Conservation (phyloP, 2,888 invertebrate genomes). For the Erebia palarica region DNA sequence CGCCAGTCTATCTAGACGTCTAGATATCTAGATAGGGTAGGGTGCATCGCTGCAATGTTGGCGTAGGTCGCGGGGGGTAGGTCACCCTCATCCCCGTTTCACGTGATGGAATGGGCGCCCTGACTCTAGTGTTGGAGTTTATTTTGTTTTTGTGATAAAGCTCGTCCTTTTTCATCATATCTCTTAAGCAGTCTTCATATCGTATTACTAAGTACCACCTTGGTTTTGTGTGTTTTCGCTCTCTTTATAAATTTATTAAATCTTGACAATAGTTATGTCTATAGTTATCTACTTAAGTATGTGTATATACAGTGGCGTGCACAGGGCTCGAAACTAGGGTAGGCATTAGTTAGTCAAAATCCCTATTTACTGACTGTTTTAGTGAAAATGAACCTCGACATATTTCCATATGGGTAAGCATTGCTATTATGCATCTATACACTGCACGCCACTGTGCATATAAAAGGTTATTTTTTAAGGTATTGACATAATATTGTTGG, state of each 20-base stretch:
- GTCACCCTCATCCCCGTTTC: conserved; percentile 53
- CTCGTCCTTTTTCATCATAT: conserved; percentile 21
- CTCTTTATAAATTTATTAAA: not conserved
- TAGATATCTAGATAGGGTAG: conserved; percentile 54
- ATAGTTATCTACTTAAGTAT: too few species aligned
- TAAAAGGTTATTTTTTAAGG: too few species aligned
- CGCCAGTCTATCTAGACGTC: conserved; percentile 66
- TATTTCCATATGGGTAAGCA: too few species aligned
- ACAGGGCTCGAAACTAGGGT: too few species aligned
- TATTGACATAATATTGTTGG: too few species aligned
- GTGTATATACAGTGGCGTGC: too few species aligned
- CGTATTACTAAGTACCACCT: not conserved
- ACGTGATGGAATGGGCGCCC: conserved; percentile 63
- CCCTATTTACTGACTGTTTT: too few species aligned
- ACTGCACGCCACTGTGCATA: too few species aligned
- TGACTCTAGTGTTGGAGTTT: conserved; percentile 40
- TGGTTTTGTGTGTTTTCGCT: not conserved
- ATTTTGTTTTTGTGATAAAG: conserved; percentile 36
- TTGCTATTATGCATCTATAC: too few species aligned
- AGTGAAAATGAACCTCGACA: too few species aligned
- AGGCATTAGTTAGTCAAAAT: too few species aligned
- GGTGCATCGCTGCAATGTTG: conserved; percentile 76
- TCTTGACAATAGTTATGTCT: too few species aligned
- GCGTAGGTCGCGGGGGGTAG: conserved; percentile 73
- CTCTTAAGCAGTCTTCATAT: conserved; percentile 10